A percentile compares a stretch with the other conserved stretches of the same genome.
These are phyloP conservation scores for Lagorchestes hirsutus DNA, from an alignment of 2,797 vertebrate species.

Conservation along the genomic window DNA sequence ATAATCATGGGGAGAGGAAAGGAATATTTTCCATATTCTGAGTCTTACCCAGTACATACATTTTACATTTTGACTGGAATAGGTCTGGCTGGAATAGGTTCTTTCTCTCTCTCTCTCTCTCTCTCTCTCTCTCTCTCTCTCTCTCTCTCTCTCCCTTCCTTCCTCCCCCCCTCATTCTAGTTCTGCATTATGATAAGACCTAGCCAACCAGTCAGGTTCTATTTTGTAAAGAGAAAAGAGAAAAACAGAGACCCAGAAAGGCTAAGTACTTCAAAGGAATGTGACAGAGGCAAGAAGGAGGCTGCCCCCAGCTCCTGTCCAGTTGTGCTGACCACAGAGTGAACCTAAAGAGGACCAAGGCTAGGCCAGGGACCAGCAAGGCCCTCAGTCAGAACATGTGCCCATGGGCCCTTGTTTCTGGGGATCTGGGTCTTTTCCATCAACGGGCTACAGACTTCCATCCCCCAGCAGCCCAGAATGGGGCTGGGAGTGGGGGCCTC, in stretches of 20 bases:
- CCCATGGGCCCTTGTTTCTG: background rate
- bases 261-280: background rate
- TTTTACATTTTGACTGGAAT: background rate
- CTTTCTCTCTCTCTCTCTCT: no score
- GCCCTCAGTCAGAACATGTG: constrained; percentile 69
- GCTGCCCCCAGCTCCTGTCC: background rate
- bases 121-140: background rate
- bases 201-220: background rate
- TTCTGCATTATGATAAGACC: background rate
- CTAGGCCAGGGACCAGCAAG: background rate
- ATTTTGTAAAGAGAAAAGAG: background rate
- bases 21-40: background rate
- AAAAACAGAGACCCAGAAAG: background rate
- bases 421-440: background rate
- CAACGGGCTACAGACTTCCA: background rate
- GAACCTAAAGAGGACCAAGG: background rate
- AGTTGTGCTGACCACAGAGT: background rate
- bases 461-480: background rate
- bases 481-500: background rate
- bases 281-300: background rate
- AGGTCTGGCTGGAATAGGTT: no score
- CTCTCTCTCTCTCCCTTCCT: background rate
- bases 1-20: background rate
- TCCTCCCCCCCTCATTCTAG: background rate
- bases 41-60: background rate